Conservation (phyloP, 2,797 vertebrate genomes). For the Chiloscyllium punctatum region DNA sequence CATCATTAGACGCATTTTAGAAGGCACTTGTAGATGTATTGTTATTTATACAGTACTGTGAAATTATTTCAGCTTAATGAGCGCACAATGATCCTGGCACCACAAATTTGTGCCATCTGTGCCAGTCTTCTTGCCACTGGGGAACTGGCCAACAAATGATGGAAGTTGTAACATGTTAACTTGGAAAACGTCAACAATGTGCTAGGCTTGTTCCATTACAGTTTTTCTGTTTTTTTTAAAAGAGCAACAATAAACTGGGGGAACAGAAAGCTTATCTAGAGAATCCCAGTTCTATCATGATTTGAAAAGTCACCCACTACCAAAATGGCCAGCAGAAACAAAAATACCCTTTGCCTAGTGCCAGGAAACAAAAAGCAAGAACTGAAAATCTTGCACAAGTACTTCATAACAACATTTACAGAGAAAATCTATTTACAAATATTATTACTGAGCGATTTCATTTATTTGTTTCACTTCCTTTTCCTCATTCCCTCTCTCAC, state of each 20-base stretch:
- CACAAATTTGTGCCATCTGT: background rate
- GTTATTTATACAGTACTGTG: background rate
- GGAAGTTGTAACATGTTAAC: background rate
- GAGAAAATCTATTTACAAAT: background rate
- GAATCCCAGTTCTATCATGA: background rate
- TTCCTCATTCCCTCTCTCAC: background rate
- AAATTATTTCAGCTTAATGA: background rate
- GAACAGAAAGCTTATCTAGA: background rate
- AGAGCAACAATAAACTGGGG: background rate
- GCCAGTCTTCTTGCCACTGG: background rate
- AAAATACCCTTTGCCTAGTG: background rate
- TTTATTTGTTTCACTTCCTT: background rate
- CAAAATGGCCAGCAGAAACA: background rate
- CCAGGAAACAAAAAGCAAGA: background rate
- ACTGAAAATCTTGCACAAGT: background rate
- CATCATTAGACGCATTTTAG: background rate
- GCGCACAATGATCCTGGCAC: background rate
- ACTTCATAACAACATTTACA: background rate
- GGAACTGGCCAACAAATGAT: background rate
- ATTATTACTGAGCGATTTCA: background rate
- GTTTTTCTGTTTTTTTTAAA: background rate
- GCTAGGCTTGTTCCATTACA: background rate
- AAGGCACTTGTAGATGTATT: background rate
- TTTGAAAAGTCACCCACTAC: background rate
- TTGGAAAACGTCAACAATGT: background rate